A percentile compares a stretch with the other conserved stretches of the same genome.
These are phyloP conservation scores for Drosophila gunungcola DNA, from an alignment of 1,140 invertebrate genomes.

Conservation along the genomic window DNA sequence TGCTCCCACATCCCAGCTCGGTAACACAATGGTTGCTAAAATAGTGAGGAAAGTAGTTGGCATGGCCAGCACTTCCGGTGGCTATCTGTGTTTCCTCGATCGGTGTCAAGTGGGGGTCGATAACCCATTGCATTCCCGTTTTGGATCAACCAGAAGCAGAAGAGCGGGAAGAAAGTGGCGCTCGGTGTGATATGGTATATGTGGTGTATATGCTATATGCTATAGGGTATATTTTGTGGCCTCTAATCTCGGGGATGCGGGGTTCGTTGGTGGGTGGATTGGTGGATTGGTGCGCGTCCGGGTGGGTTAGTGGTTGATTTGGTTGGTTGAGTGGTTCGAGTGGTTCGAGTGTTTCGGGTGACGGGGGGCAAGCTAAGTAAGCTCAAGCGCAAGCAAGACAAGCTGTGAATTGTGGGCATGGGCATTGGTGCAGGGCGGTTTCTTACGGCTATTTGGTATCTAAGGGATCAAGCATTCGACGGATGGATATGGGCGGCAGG, in stretches of 20 bases:
- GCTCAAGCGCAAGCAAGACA: constrained; percentile 14
- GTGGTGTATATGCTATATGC: too few relatives aligned
- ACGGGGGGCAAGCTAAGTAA: not conserved
- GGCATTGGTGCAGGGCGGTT: not conserved
- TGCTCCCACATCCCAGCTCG: too few relatives aligned
- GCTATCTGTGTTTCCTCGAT: constrained; percentile 5
- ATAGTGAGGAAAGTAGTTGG: not conserved
- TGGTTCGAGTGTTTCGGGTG: not conserved
- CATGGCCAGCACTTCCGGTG: constrained; percentile 3
- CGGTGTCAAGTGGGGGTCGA: constrained; percentile 2
- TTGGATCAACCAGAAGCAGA: not conserved
- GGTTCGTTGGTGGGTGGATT: not conserved
- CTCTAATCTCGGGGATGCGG: not conserved
- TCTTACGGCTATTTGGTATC: not conserved
- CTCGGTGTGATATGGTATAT: not conserved
- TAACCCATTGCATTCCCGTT: not conserved
- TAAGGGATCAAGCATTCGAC: constrained; percentile 13
- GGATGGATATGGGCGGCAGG: constrained; percentile 3
- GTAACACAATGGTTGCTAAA: not conserved
- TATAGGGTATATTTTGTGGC: too few relatives aligned
- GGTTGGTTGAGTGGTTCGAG: not conserved
- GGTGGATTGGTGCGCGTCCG: constrained; percentile 1
- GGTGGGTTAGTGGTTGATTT: not conserved
- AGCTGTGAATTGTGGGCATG: constrained; percentile 1
- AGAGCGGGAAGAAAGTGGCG: not conserved